These are phyloP conservation scores for Theonella swinhoei DNA, from an alignment of 37 sponge, comb jelly and placozoan species.

Conservation along the genomic window DNA sequence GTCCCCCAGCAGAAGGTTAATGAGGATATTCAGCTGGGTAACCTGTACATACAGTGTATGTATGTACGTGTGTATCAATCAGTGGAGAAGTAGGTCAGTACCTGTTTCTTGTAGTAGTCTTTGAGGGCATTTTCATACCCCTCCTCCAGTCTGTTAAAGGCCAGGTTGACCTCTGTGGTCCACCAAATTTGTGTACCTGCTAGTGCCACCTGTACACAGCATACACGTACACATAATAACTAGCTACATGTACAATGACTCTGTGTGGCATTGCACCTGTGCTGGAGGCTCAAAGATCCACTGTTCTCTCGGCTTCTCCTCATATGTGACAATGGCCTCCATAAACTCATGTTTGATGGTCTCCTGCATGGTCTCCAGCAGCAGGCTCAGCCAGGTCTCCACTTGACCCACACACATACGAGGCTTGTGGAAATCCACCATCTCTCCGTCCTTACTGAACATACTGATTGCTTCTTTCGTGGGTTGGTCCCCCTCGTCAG, in stretches of 20 bases:
- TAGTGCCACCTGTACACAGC: conserved; percentile 75
- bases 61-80: too few species aligned
- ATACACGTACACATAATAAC: not conserved
- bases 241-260: not conserved
- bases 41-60: conserved; percentile 24
- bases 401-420: conserved; percentile 88
- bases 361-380: conserved; percentile 79
- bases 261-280: conserved; percentile 39
- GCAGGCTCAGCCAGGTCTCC: conserved; percentile 88
- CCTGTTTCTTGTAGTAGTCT: conserved; percentile 99
- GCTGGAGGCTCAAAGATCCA: conserved; percentile 98
- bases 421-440: conserved; percentile 81
- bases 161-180: conserved; percentile 95
- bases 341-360: conserved; percentile 83
- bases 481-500: conserved; percentile 76
- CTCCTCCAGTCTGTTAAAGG: conserved; percentile 93
- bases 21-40: conserved; percentile 89
- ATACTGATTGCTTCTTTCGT: conserved; percentile 90
- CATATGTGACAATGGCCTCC: conserved; percentile 96
- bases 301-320: conserved; percentile 94
- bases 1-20: conserved; percentile 88
- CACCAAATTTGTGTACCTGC: conserved; percentile 98
- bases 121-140: conserved; percentile 98
- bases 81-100: too few species aligned
- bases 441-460: conserved; percentile 96